Evolutionary conservation across 2,113 vertebrate genomes (phyloP).

Genomic region (Callionymus lyra): DNA sequence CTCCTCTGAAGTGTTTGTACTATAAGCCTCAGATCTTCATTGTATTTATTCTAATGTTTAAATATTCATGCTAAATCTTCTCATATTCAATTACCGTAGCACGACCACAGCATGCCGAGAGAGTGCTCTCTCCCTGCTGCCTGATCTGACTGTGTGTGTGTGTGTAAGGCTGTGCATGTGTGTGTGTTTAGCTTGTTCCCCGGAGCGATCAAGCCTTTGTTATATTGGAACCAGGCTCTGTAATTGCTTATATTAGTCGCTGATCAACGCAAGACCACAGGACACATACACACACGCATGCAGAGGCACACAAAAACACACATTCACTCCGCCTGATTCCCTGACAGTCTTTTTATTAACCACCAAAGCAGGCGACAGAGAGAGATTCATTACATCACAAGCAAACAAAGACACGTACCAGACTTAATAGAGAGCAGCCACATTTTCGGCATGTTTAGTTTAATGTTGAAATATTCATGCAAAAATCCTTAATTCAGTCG

Average conservation of each 20-base stretch:
- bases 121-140: slow-evolving; percentile 51
- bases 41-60: slow-evolving; percentile 82
- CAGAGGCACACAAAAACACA: slow-evolving; percentile 19
- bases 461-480: slow-evolving; percentile 45
- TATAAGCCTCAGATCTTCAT: slow-evolving; percentile 63
- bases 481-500: slow-evolving; percentile 29
- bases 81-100: slow-evolving; percentile 78
- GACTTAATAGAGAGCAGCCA: slow-evolving; percentile 47
- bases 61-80: slow-evolving; percentile 82
- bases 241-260: slow-evolving; percentile 84
- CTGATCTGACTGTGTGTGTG: slow-evolving; percentile 39
- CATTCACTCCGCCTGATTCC: slow-evolving; percentile 36
- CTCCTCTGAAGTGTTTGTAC: slow-evolving; percentile 60
- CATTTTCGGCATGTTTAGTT: slow-evolving; percentile 42
- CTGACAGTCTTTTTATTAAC: slow-evolving; percentile 80
- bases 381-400: slow-evolving; percentile 73
- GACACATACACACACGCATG: slow-evolving; percentile 54
- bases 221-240: slow-evolving; percentile 81
- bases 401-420: slow-evolving; percentile 55
- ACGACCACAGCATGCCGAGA: slow-evolving; percentile 61
- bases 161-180: neutral
- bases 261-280: slow-evolving; percentile 70
- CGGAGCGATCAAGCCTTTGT: slow-evolving; percentile 71
- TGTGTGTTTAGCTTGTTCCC: slow-evolving; percentile 63
- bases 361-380: slow-evolving; percentile 66